Evolutionary conservation across 2,888 invertebrate species (phyloP).

Genomic region (Meganola albula): DNA sequence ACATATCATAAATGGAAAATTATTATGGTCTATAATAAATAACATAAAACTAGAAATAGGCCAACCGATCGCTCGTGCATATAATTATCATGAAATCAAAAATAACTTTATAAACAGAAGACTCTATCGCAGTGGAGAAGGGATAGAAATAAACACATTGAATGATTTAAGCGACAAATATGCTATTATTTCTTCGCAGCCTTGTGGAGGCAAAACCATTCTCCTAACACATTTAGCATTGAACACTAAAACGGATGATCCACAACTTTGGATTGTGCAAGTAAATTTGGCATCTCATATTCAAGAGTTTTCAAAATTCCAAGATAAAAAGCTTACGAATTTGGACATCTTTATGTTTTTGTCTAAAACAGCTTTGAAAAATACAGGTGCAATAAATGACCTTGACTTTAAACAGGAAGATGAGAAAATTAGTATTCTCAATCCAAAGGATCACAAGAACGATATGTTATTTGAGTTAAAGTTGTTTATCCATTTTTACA

Average conservation of each 20-base stretch:
- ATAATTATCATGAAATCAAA: conserved; percentile 30
- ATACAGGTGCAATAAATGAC: conserved; percentile 14
- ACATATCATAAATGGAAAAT: conserved; percentile 25
- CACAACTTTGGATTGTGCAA: conserved; percentile 34
- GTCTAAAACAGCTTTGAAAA: conserved; percentile 29
- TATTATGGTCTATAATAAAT: conserved; percentile 28
- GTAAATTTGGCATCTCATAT: conserved; percentile 30
- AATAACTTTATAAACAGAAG: conserved; percentile 29
- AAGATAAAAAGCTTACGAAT: conserved; percentile 14
- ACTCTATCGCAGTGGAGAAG: conserved; percentile 19
- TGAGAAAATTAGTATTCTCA: conserved; percentile 12
- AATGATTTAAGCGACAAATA: conserved; percentile 28
- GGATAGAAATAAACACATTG: conserved; percentile 26
- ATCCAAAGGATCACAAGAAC: conserved; percentile 10
- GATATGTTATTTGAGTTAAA: conserved; percentile 31
- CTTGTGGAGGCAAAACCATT: conserved; percentile 36
- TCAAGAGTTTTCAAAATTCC: conserved; percentile 27
- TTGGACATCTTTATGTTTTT: conserved; percentile 27
- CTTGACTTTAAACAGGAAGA: conserved; percentile 10
- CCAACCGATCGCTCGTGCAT: conserved; percentile 18
- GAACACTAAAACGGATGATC: conserved; percentile 28
- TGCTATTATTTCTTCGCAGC: conserved; percentile 30
- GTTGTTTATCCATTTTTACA: conserved; percentile 33
- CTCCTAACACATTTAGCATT: conserved; percentile 35
- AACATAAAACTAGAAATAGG: conserved; percentile 34